Evolutionary conservation across 2,888 invertebrate genomes (phyloP).

Genomic region (Agonopterix arenella): DNA sequence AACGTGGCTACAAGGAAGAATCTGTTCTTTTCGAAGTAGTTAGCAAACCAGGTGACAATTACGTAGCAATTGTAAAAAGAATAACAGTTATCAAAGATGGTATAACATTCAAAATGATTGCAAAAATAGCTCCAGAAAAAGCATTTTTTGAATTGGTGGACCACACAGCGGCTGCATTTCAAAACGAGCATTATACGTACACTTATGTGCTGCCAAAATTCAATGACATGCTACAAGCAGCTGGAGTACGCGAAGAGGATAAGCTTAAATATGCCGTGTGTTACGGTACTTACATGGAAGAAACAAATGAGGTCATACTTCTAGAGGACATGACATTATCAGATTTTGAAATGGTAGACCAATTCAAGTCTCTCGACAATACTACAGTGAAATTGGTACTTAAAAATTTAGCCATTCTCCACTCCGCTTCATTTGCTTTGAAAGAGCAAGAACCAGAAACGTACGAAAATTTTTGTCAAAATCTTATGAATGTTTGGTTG

Average conservation of each 20-base stretch:
- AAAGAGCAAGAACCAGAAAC: slow-evolving; percentile 23
- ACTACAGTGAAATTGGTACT: slow-evolving; percentile 22
- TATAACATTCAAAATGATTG: slow-evolving; percentile 29
- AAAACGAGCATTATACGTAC: slow-evolving; percentile 32
- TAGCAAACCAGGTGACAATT: no score
- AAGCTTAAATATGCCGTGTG: slow-evolving; percentile 24
- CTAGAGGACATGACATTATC: slow-evolving; percentile 29
- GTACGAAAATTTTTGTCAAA: not conserved
- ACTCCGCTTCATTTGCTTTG: slow-evolving; percentile 30
- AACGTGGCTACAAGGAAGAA: not conserved
- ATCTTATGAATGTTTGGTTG: no score
- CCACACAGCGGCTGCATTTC: slow-evolving; percentile 15
- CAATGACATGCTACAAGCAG: slow-evolving; percentile 19
- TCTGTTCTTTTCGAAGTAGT: no score
- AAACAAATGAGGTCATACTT: slow-evolving; percentile 31
- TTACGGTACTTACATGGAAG: slow-evolving; percentile 23
- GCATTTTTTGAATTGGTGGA: no score
- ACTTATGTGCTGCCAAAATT: slow-evolving; percentile 26
- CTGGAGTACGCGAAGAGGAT: slow-evolving; percentile 21
- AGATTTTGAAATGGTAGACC: slow-evolving; percentile 26
- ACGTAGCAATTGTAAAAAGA: no score
- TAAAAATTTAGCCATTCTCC: slow-evolving; percentile 27
- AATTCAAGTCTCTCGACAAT: slow-evolving; percentile 11
- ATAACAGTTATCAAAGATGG: not conserved
- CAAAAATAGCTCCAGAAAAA: slow-evolving; percentile 33